Evolutionary conservation across 2,888 invertebrate species (phyloP), one percentile per base, ranked within the genome.

Genomic region (Luperina testacea): DNA sequence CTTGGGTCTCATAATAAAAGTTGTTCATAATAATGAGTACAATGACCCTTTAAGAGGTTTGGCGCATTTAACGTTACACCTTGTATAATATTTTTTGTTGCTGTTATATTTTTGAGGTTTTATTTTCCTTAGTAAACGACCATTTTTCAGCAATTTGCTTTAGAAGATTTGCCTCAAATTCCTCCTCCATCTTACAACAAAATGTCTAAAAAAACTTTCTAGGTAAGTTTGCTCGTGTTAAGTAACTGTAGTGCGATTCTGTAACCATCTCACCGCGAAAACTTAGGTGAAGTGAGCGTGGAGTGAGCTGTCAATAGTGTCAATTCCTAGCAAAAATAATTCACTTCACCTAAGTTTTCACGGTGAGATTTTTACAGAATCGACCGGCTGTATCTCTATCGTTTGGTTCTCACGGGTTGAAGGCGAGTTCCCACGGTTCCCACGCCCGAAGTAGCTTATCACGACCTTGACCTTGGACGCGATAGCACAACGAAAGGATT

Each of bases 341-440:
- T n/a, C n/a, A n/a, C n/a, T n/a, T n/a, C n/a, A n/a, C n/a, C n/a
- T n/a, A n/a, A n/a, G n/a, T n/a, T n/a, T n/a, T n/a, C n/a, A n/a
- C n/a, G n/a, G n/a, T n/a, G n/a, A n/a, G n/a, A n/a, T n/a, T n/a
- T n/a, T n/a, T n/a, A n/a, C n/a, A n/a, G n/a, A n/a, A n/a, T n/a
- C n/a, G n/a, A n/a, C n/a, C n/a, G n/a, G n/a, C n/a, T n/a, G 17
- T 38, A 53, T 17, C 6, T 70, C 24, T 38, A 53, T n/a, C 53
- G 24, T 48, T 51, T 11, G 38, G 61, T 81, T 83, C 83, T 17
- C 86, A 83, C 68, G 78, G 38, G 20, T 71, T n/a, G 42, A 5
- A 5, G 20, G 32, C 27, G 38, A 61, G 59, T 77, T 86, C 83
- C 24, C 86, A 82, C 86, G 71, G 53, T 77, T 72, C 83, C n/a